Evolutionary conservation across 2,888 invertebrate species (phyloP), one percentile per base, ranked within the genome.

Genomic region (Baccha elongata): DNA sequence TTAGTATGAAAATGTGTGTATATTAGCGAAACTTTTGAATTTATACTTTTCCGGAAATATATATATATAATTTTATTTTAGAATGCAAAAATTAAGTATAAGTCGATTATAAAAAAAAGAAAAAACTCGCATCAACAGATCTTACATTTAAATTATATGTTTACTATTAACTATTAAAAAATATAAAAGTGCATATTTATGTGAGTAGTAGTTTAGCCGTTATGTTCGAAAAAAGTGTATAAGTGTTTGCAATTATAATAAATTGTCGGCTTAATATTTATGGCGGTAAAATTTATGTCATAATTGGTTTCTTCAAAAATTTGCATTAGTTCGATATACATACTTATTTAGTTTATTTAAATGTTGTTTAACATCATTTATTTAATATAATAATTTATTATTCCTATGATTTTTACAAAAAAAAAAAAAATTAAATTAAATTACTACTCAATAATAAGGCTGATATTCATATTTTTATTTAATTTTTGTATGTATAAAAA

Each of bases 371-470:
- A 75, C 65, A 71, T 64, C 65, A 69, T 75, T 75, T 80, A 80
- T 80, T n/a, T 23, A 60, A 42, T 32, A 71, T 65, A 32, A 50
- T 50, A 67, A 42, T 17, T 48, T 35, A 17, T 67, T 40, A 23
- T 37, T 21, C 11, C 35, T 37, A 53, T n/a, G 21, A 53, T 55
- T 55, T 40, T 26, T 58, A 58, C 58, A 60, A 60, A 44, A 42
- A 15, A 7, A 26, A 40, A 35, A 40, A 13, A 55, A 19, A 13
- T 23, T 17, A 35, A 15, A 19, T n/a, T n/a, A 17, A 17, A 44
- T 42, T 44, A 4, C 60, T 60, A 68, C 40, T 74, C 64, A 69
- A 17, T 80, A 50, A 53, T 74, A 80, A 80, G 80, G 80, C 80
- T 60, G 40, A 4, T 23, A 10, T 44, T 42, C n/a, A n/a, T n/a